A percentile compares a stretch with the other conserved stretches of the same genome.
phyloP scores from a whole-genome alignment of 1,140 invertebrate genomes.

The Oncopeltus fasciatus region DNA sequence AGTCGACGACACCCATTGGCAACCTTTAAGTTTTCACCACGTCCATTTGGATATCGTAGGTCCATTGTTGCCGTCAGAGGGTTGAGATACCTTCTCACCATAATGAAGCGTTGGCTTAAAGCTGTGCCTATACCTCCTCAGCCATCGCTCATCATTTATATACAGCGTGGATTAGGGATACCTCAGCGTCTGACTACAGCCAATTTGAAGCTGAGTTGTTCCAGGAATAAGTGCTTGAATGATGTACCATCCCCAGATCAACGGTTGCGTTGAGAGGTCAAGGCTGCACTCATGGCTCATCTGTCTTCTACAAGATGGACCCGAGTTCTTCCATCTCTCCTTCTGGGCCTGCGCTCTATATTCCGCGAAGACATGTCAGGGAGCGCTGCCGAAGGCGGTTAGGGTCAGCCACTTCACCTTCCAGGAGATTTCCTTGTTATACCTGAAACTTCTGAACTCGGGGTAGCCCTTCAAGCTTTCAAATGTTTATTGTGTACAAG shows the following conservation, averaged over 20 bases:
- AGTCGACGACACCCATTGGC: not conserved
- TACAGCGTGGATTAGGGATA: not conserved
- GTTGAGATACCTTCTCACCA: not conserved
- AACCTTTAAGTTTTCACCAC: not conserved
- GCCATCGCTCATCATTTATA: not conserved
- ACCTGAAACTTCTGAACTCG: not conserved
- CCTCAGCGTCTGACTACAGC: not conserved
- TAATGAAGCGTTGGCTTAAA: not conserved
- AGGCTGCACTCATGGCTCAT: conserved; percentile 16
- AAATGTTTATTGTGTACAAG: too few relatives aligned
- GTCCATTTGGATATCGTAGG: not conserved
- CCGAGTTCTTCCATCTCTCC: not conserved
- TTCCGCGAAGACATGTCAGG: not conserved
- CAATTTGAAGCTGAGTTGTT: not conserved
- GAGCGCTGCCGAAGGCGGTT: not conserved
- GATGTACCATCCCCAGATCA: conserved; percentile 26
- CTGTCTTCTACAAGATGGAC: not conserved
- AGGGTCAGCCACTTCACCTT: not conserved
- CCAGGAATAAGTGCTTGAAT: conserved; percentile 12
- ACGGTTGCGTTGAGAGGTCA: conserved; percentile 29
- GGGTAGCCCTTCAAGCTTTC: not conserved
- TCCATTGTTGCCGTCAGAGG: not conserved
- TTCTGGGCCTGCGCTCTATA: not conserved
- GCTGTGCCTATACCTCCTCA: not conserved
- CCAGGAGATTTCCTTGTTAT: not conserved